Evolutionary conservation across 2,113 vertebrate species (phyloP).

Genomic region (Tachuris rubrigastra): DNA sequence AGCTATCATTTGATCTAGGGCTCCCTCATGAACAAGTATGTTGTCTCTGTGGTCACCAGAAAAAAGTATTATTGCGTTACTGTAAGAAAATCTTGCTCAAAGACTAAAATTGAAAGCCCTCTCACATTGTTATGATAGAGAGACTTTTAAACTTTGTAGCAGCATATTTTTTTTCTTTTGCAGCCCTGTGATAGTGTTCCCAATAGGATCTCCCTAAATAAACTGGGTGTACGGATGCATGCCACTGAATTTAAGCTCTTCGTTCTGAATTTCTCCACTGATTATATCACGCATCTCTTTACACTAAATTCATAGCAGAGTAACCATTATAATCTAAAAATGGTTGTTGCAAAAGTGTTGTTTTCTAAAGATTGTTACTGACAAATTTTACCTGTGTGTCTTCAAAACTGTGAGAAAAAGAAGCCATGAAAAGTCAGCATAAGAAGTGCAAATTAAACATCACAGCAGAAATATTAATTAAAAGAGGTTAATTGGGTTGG

Average conservation of each 20-base stretch:
- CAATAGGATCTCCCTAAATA: not conserved
- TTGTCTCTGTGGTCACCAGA: not conserved
- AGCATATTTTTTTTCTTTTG: not conserved
- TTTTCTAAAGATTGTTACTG: not conserved
- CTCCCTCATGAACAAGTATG: not conserved
- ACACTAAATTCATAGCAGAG: not conserved
- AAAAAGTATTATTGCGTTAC: accelerated
- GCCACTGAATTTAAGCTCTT: not conserved
- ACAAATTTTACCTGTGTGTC: not conserved
- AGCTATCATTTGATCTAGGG: not conserved
- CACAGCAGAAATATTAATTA: conserved; percentile 45
- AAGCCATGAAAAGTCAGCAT: not conserved
- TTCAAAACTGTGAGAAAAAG: not conserved
- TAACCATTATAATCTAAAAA: not conserved
- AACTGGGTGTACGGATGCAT: not conserved
- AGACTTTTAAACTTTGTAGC: not conserved
- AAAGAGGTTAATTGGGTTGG: conserved; percentile 49
- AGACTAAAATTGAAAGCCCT: not conserved
- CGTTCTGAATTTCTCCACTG: not conserved
- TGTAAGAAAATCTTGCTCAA: not conserved
- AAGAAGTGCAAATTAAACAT: conserved; percentile 24
- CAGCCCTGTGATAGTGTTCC: not conserved
- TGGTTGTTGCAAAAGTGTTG: not conserved
- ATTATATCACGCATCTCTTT: not conserved
- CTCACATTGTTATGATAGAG: not conserved